Percentiles rank a stretch among this genome's conserved stretches.
Conservation (phyloP, 1,140 invertebrate species). For the Drosophila quadrilineata region DNA sequence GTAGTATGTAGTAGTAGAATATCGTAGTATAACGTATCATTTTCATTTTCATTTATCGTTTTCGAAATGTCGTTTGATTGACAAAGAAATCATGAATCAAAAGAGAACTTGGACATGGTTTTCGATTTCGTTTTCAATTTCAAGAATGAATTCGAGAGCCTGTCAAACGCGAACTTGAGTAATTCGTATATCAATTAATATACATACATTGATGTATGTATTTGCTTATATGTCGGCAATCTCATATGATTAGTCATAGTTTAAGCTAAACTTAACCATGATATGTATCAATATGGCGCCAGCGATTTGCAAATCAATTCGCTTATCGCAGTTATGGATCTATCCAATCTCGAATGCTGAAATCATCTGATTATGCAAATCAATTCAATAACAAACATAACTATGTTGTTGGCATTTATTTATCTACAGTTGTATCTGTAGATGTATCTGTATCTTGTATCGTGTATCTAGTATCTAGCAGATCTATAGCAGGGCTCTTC, state of each 20-base stretch:
- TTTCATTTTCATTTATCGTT: too few relatives aligned
- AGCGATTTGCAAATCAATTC: conserved; percentile 65
- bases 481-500: conserved; percentile 48
- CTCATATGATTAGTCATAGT: conserved; percentile 48
- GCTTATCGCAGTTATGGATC: conserved; percentile 67
- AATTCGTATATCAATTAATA: neutral
- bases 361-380: conserved; percentile 69
- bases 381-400: conserved; percentile 53
- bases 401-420: conserved; percentile 54
- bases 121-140: too few relatives aligned
- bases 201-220: too few relatives aligned
- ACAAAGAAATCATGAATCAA: conserved; percentile 27
- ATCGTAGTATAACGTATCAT: neutral
- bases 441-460: too few relatives aligned
- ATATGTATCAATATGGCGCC: conserved; percentile 54
- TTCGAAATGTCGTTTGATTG: neutral
- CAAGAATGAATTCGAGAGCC: conserved; percentile 17
- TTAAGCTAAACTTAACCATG: conserved; percentile 54
- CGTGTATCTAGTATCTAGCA: too few relatives aligned
- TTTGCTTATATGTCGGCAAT: too few relatives aligned
- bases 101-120: too few relatives aligned
- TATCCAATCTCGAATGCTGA: conserved; percentile 45
- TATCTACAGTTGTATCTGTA: conserved; percentile 30
- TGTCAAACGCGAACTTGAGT: conserved; percentile 9
- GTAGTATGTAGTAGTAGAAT: too few relatives aligned